A percentile compares a stretch with the other conserved stretches of the same genome.
These are phyloP conservation scores for Gorsachius magnificus DNA, from an alignment of 2,797 vertebrate genomes.

Conservation along the genomic window DNA sequence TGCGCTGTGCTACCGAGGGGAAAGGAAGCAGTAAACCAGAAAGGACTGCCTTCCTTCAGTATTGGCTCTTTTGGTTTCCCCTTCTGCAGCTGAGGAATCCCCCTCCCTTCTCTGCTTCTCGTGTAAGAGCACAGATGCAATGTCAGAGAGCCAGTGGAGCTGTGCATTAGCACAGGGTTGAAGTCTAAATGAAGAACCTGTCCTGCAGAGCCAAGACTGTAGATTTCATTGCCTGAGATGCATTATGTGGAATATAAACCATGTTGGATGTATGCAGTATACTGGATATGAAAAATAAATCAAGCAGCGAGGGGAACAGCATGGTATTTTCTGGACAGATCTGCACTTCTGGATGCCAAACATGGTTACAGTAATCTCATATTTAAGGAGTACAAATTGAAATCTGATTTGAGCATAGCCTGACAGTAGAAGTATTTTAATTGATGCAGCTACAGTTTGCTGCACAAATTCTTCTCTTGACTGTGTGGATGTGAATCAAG, in stretches of 20 bases:
- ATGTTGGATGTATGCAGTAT: not conserved
- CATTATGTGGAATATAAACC: not conserved
- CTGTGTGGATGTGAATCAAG: not conserved
- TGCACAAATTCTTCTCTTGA: not conserved
- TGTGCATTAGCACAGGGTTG: not conserved
- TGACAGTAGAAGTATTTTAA: conserved; percentile 9
- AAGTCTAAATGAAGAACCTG: not conserved
- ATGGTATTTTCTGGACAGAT: conserved; percentile 18
- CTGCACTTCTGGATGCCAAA: conserved; percentile 24
- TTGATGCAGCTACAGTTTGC: not conserved
- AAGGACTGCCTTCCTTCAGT: conserved; percentile 15
- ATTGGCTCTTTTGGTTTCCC: not conserved
- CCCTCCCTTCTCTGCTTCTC: not conserved
- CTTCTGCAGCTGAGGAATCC: conserved; percentile 27
- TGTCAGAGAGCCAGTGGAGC: not conserved
- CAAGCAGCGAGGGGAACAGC: not conserved
- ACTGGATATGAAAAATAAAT: conserved; percentile 27
- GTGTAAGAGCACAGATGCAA: not conserved
- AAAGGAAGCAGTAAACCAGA: conserved; percentile 54
- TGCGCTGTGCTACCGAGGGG: not conserved
- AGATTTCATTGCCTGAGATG: not conserved
- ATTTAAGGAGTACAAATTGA: conserved; percentile 27
- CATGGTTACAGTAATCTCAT: conserved; percentile 13
- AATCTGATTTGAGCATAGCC: conserved; percentile 6
- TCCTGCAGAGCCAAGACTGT: not conserved